Conservation (phyloP, 2,113 vertebrate species). For the Danionella cerebrum region DNA sequence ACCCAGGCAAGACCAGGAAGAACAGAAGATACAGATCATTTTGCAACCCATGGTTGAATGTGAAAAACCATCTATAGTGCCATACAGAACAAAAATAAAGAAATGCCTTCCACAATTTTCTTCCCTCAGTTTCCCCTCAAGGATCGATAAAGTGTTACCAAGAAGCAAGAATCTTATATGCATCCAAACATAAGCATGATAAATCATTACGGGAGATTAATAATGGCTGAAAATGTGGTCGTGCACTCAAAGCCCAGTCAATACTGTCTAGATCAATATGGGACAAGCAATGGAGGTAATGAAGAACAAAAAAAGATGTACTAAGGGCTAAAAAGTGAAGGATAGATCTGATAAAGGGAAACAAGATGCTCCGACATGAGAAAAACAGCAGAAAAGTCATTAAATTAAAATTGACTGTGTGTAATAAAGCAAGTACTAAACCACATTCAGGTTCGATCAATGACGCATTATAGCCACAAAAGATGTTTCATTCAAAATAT, state of each 20-base stretch:
- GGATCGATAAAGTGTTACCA: background rate
- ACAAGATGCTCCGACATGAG: background rate
- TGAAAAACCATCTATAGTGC: background rate
- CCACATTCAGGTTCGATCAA: no score
- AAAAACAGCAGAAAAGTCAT: background rate
- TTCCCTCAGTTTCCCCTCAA: background rate
- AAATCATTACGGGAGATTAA: constrained; percentile 3
- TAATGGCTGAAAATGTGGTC: background rate
- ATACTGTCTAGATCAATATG: constrained; percentile 4
- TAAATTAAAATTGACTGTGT: background rate
- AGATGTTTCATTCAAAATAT: background rate
- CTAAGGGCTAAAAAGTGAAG: background rate
- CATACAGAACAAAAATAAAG: background rate
- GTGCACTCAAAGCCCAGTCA: background rate
- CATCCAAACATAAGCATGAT: background rate
- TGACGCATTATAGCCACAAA: no score
- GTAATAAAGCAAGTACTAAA: background rate
- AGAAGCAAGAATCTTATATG: background rate
- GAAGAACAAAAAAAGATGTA: background rate
- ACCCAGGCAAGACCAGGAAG: no score
- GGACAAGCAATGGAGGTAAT: background rate
- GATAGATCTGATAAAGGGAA: background rate
- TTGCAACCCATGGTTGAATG: background rate
- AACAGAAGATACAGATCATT: background rate
- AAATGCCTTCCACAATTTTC: background rate